Base-by-base conservation (phyloP, 2,888 invertebrate species). In the Pasiphila rectangulata region DNA sequence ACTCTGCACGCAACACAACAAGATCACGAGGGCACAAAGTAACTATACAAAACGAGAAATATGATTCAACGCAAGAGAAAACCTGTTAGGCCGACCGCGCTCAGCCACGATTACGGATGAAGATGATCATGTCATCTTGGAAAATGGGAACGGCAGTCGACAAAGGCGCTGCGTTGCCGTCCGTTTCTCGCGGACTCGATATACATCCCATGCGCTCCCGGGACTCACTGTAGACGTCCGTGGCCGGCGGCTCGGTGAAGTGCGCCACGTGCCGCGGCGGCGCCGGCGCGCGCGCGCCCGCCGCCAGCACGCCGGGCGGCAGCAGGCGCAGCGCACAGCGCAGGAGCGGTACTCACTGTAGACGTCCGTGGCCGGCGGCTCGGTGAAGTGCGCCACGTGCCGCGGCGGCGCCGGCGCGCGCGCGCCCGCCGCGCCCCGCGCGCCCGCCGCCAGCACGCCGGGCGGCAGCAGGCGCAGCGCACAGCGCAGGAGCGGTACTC, bases 381-480 rank as follows among this genome's bases (percentile, higher is more conserved):
- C 0, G 3, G 48, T 37, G 67, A 72, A 67, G 25, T 25, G n/a
- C n/a, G n/a, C n/a, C n/a, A n/a, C n/a, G 16, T 2, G 21, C 6
- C 5, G 37, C 59, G 30, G 38, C 2, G 25, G 7, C 1, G 39
- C 1, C 6, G 0, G 0, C 2, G 49, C 48, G 64, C 60, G 49
- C 51, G 53, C 49, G 39, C 36, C 53, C 3, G 44, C 54, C 36
- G 44, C 36, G 42, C n/a, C 15, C 40, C 38, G 68, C 67, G 57
- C 42, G 45, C 45, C n/a, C n/a, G n/a, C n/a, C 3, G 52, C 50
- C 44, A 65, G 50, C 61, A 72, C 63, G 12, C 2, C 62, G 13
- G 19, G 44, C 20, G 82, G 82, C 63, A 83, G 54, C 65, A 81
- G 69, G 1, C 76, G 75, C 66, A 77, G 64, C 53, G 70, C 44